A percentile compares a stretch with the other conserved stretches of the same genome.
phyloP scores from a whole-genome alignment of 2,113 vertebrate species.

The Vireo altiloquus region DNA sequence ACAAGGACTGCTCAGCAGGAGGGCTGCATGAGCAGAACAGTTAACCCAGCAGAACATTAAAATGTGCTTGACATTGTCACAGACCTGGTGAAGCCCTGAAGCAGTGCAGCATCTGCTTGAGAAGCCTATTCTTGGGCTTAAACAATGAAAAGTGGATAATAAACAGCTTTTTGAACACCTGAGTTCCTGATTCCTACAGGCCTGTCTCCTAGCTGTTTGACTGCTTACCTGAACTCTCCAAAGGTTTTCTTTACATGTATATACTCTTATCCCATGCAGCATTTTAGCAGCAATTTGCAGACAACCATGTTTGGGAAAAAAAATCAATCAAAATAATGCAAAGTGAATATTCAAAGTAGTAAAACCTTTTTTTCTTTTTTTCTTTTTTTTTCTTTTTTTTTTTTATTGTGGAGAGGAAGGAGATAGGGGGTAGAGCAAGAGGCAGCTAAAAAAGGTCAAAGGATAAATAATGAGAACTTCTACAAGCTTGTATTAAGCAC shows the following conservation, averaged over 20 bases:
- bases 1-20: not conserved
- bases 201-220: not conserved
- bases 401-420: too few species aligned
- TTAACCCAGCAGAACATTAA: not conserved
- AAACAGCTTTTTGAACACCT: not conserved
- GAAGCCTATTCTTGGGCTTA: not conserved
- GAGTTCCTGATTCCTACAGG: not conserved
- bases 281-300: not conserved
- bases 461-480: not conserved
- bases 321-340: not conserved
- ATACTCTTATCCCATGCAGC: not conserved
- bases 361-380: not conserved
- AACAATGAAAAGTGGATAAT: not conserved
- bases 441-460: not conserved
- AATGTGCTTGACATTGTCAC: not conserved
- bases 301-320: not conserved
- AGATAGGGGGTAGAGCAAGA: rapidly evolving
- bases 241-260: not conserved
- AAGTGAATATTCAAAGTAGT: not conserved
- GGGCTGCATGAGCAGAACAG: not conserved
- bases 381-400: too few species aligned
- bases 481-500: not conserved
- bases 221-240: not conserved
- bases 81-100: not conserved
- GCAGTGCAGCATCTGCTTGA: not conserved